phyloP scores from a whole-genome alignment of 2,888 invertebrate species.

The Rotaria magnacalcarata region DNA sequence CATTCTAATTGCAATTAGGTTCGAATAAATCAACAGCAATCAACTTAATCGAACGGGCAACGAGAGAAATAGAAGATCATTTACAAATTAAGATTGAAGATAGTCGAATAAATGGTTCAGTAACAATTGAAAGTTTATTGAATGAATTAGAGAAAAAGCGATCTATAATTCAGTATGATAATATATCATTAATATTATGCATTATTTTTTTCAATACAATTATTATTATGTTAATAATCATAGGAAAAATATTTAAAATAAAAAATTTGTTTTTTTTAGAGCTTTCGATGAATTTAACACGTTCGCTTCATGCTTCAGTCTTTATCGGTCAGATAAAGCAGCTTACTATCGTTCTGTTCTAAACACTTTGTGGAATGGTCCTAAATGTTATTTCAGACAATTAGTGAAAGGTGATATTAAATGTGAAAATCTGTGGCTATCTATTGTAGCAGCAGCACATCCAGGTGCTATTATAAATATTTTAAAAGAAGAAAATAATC shows the following conservation, averaged over 20 bases:
- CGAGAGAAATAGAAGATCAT: background rate
- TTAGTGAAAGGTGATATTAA: conserved; percentile 2
- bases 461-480: background rate
- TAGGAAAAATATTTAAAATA: no score
- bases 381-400: background rate
- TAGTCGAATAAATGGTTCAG: background rate
- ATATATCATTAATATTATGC: no score
- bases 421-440: background rate
- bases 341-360: background rate
- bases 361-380: background rate
- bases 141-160: background rate
- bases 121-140: background rate
- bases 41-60: background rate
- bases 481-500: background rate
- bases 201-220: no score
- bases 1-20: background rate
- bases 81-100: background rate
- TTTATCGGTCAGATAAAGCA: background rate
- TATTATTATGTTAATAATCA: no score
- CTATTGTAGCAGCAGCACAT: background rate
- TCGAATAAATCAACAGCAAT: background rate
- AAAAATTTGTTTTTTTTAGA: no score
- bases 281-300: conserved; percentile 4
- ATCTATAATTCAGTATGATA: background rate
- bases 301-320: background rate